Conservation (phyloP, 2,797 vertebrate species). For the Phaenicophaeus curvirostris region DNA sequence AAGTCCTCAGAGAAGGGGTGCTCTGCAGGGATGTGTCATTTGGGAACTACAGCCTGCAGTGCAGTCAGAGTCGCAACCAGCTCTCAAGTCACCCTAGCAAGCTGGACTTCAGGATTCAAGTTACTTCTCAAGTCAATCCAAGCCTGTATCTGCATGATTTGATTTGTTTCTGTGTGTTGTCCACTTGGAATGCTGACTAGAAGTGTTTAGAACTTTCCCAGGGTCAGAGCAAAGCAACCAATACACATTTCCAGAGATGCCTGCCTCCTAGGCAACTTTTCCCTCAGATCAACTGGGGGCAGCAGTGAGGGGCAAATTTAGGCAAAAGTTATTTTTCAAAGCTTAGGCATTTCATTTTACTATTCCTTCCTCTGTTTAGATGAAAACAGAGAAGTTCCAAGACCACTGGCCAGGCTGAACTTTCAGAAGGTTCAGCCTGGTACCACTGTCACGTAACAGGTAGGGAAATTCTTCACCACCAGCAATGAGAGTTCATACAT, state of each 20-base stretch:
- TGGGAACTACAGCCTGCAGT: not conserved
- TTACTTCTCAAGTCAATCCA: not conserved
- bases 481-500: not conserved
- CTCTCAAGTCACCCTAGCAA: not conserved
- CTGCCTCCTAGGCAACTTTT: not conserved
- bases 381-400: not conserved
- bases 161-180: not conserved
- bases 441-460: not conserved
- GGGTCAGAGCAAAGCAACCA: not conserved
- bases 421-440: not conserved
- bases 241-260: not conserved
- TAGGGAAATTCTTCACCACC: not conserved
- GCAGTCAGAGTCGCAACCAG: rapidly evolving
- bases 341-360: not conserved
- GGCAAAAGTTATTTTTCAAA: not conserved
- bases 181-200: not conserved
- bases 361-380: not conserved
- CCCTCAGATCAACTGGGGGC: not conserved
- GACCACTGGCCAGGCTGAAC: not conserved
- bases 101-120: not conserved
- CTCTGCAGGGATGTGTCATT: not conserved
- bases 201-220: not conserved
- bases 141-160: not conserved
- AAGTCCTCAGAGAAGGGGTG: not conserved
- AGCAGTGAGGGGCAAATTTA: conserved; percentile 24